Evolutionary conservation across 2,113 vertebrate species (phyloP), one percentile per base, ranked within the genome.

Genomic region (Pangasianodon gigas): DNA sequence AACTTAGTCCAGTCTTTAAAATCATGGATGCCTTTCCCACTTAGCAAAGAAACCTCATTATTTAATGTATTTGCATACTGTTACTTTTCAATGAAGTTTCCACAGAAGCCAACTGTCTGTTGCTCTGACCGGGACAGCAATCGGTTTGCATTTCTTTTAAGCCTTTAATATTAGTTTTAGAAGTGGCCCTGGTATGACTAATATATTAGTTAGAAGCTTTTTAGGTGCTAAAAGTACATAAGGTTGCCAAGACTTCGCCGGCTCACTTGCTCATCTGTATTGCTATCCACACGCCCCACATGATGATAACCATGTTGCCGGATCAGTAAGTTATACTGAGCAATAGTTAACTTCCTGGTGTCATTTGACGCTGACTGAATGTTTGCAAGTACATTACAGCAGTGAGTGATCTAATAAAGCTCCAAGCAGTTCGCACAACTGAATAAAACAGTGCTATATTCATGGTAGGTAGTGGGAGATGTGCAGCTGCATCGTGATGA

Each of bases 401-500:
- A 79, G 52, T 19, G 26, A 79, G 67, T 77, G 54, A 77, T 60
- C 52, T 44, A 44, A 58, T 32, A 44, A 74, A 79, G 54, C 67
- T 8, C 7, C 32, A n/a, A 77, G 56, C 29, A 26, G 29, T 26
- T 81, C 75, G 67, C 46, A 65, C 58, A 41, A 1, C 44, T 88
- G 51, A 69, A 29, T 13, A 56, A 67, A 85, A 62, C 16, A 6
- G 56, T 52, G 79, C 44, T 26, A 65, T 37, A 37, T 89, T 79
- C 85, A 79, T 56, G 29, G n/a, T 29, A 86, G 75, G 67, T 51
- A 75, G 52, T 60, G 82, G 41, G 58, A 77, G 67, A 69, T 11
- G 29, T n/a, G 41, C 80, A 87, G 82, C 60, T 51, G 82, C 32
- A 79, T 62, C 60, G 71, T 26, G 88, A 62, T 81, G 71, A 88